Evolutionary conservation across 1,140 invertebrate species (phyloP).

Genomic region (Monomorium pharaonis): DNA sequence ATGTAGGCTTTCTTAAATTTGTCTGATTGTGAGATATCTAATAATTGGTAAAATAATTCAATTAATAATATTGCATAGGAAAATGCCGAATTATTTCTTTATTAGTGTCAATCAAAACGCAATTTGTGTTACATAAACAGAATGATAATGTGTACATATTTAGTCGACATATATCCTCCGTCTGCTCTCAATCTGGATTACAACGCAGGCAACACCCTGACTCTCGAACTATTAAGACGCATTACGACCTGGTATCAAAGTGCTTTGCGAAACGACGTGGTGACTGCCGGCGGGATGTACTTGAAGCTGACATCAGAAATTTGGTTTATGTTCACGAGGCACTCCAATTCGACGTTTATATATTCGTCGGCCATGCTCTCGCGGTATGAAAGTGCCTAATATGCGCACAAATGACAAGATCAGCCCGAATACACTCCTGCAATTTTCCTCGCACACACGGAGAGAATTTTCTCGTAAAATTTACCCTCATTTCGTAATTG

Average conservation of each 20-base stretch:
- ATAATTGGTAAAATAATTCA: slow-evolving; percentile 16
- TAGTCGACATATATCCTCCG: background rate
- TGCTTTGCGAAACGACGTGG: slow-evolving; percentile 35
- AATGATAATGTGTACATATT: background rate
- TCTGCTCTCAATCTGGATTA: slow-evolving; percentile 27
- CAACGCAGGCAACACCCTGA: background rate
- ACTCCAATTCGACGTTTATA: slow-evolving; percentile 36
- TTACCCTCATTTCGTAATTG: too few species aligned
- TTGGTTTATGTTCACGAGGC: slow-evolving; percentile 15
- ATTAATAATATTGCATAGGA: background rate
- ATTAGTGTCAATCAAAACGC: background rate
- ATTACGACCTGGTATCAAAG: slow-evolving; percentile 36
- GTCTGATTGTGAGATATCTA: background rate
- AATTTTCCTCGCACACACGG: slow-evolving; percentile 1
- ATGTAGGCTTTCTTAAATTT: background rate
- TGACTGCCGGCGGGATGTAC: slow-evolving; percentile 12
- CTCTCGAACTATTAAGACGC: slow-evolving; percentile 34
- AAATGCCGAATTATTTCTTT: slow-evolving; percentile 8
- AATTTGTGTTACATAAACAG: background rate
- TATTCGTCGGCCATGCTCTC: background rate
- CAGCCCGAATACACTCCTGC: background rate
- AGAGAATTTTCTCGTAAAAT: too few species aligned
- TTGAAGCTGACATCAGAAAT: slow-evolving; percentile 35
- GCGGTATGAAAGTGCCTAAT: background rate
- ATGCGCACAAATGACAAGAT: background rate